These are phyloP conservation scores for Eurytoma californica DNA, from an alignment of 2,888 invertebrate genomes.

Conservation along the genomic window DNA sequence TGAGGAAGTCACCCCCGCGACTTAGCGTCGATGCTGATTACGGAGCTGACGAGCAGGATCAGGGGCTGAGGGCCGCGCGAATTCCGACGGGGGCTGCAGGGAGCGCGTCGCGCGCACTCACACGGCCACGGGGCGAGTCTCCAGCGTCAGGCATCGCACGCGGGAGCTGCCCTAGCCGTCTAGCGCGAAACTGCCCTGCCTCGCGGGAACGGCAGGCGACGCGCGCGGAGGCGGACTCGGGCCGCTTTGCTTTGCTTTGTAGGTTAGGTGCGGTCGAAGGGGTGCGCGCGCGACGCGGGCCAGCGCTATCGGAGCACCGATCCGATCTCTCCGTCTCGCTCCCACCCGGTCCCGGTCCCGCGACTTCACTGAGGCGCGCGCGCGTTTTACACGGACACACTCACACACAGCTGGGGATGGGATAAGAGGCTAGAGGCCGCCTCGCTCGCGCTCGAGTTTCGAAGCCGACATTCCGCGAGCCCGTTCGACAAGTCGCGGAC, in stretches of 20 bases:
- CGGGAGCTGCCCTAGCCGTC: not conserved
- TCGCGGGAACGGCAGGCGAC: not conserved
- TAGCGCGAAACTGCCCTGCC: not conserved
- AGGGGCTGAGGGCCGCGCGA: too few species aligned
- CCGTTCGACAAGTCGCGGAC: too few species aligned
- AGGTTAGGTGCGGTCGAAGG: conserved; percentile 29
- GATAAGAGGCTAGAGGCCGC: not conserved
- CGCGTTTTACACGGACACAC: not conserved
- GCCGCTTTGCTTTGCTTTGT: conserved; percentile 3
- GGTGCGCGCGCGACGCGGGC: conserved; percentile 40
- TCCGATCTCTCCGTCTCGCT: not conserved
- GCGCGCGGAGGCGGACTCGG: not conserved
- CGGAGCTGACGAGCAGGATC: not conserved
- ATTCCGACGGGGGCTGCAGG: not conserved
- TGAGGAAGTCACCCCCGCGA: too few species aligned
- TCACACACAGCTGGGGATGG: not conserved
- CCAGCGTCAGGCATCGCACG: not conserved
- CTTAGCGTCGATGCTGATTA: too few species aligned
- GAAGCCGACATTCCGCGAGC: too few species aligned
- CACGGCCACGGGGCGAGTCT: not conserved
- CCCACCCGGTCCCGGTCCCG: not conserved
- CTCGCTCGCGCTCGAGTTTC: too few species aligned
- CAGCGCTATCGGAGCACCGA: not conserved
- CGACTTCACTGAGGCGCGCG: not conserved
- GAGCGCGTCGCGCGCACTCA: not conserved